Evolutionary conservation across 2,888 invertebrate genomes (phyloP).

Genomic region (Drosophila koepferae): DNA sequence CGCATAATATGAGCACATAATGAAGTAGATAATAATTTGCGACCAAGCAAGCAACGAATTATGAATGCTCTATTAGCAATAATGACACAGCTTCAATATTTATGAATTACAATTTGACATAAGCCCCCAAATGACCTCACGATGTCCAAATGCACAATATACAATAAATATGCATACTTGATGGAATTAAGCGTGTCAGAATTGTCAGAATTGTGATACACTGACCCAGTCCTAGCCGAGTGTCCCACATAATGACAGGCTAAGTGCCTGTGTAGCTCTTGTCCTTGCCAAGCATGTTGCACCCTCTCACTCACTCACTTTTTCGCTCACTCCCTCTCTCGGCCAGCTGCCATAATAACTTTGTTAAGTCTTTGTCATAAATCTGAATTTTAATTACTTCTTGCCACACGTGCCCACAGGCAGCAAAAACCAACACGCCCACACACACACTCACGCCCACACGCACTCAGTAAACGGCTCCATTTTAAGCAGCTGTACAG

Average conservation of each 20-base stretch:
- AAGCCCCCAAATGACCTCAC: neutral
- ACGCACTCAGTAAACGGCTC: slow-evolving; percentile 27
- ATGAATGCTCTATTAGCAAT: slow-evolving; percentile 25
- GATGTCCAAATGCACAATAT: neutral
- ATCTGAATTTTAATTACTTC: slow-evolving; percentile 73
- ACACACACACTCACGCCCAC: neutral
- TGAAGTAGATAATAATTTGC: slow-evolving; percentile 2
- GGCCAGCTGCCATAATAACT: slow-evolving; percentile 63
- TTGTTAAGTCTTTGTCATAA: slow-evolving; percentile 73
- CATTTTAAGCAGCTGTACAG: slow-evolving; percentile 43
- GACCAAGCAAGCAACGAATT: slow-evolving; percentile 1
- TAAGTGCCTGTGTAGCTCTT: slow-evolving; percentile 31
- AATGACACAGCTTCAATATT: neutral
- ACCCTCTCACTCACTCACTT: slow-evolving; percentile 16
- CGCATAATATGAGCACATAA: slow-evolving; percentile 59
- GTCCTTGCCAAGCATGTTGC: slow-evolving; percentile 9
- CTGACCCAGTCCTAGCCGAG: slow-evolving; percentile 7
- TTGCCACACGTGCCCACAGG: slow-evolving; percentile 14
- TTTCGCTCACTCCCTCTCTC: neutral
- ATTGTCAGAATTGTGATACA: slow-evolving; percentile 25
- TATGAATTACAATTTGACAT: slow-evolving; percentile 2
- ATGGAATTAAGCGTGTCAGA: slow-evolving; percentile 15
- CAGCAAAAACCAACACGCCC: neutral
- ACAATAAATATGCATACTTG: slow-evolving; percentile 17
- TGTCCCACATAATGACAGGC: slow-evolving; percentile 32